Conservation (phyloP, 2,888 invertebrate species). For the Teleiodes luculella region DNA sequence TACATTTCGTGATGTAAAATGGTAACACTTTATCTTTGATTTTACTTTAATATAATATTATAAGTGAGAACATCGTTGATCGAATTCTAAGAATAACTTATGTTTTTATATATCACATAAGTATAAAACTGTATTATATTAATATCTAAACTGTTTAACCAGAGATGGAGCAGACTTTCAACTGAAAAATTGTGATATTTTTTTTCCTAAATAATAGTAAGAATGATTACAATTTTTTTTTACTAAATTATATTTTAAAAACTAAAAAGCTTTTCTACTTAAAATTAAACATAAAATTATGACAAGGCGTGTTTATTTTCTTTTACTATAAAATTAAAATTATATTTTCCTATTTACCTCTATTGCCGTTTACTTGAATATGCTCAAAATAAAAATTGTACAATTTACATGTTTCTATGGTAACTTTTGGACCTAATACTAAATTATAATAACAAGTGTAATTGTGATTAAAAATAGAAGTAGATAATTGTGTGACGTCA, state of each 20-base stretch:
- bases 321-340: conserved; percentile 15
- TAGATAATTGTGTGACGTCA: conserved; percentile 34
- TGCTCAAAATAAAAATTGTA: conserved; percentile 55
- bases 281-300: conserved; percentile 44
- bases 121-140: not conserved
- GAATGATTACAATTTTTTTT: conserved; percentile 14
- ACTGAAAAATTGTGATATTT: not conserved
- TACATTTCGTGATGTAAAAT: conserved; percentile 62
- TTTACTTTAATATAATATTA: conserved; percentile 25
- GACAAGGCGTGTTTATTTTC: conserved; percentile 34
- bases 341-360: conserved; percentile 25
- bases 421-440: conserved; percentile 64
- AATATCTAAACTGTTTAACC: not conserved
- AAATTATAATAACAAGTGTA: conserved; percentile 31
- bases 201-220: conserved; percentile 5
- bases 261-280: conserved; percentile 51
- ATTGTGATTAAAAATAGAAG: conserved; percentile 35
- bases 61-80: conserved; percentile 12
- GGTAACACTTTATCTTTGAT: conserved; percentile 61
- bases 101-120: conserved; percentile 9
- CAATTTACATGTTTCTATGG: conserved; percentile 53
- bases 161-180: not conserved
- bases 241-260: conserved; percentile 35
- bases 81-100: conserved; percentile 8
- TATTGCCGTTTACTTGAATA: conserved; percentile 35